Percentiles rank a stretch among this genome's conserved stretches.
Evolutionary conservation across 2,888 invertebrate species (phyloP).

Genomic region (Drosophila multiciliata): DNA sequence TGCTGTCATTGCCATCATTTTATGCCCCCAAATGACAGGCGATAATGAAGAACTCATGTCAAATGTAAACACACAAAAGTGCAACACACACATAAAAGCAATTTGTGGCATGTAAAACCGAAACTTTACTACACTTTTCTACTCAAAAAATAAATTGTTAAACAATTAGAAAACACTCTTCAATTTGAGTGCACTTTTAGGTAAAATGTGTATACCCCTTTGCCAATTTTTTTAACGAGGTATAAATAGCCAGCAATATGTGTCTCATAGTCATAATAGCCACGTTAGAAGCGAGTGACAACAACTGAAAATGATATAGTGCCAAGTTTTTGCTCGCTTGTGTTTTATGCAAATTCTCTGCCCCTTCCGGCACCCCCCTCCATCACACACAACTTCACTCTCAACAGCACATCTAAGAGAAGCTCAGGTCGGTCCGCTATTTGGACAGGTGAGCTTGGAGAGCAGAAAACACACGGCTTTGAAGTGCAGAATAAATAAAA

Average conservation of each 20-base stretch:
- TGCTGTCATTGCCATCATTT: constrained; percentile 16
- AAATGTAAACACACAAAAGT: constrained; percentile 41
- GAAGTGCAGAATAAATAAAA: constrained; percentile 76
- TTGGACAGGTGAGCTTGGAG: constrained; percentile 69
- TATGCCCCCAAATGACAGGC: constrained; percentile 39
- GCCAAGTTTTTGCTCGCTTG: constrained; percentile 66
- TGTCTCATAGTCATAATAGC: constrained; percentile 1
- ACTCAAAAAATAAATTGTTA: not conserved
- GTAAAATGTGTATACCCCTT: not conserved
- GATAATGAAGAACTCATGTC: constrained; percentile 67
- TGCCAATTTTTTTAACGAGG: not conserved
- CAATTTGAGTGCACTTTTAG: too few species aligned
- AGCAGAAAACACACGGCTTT: constrained; percentile 59
- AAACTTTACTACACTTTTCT: constrained; percentile 3
- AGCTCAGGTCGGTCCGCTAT: constrained; percentile 45
- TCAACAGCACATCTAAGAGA: constrained; percentile 19
- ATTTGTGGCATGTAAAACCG: not conserved
- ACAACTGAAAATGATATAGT: constrained; percentile 70
- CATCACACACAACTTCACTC: constrained; percentile 9
- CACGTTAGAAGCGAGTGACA: constrained; percentile 13
- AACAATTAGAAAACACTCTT: not conserved
- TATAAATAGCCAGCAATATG: not conserved
- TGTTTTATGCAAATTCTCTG: constrained; percentile 73
- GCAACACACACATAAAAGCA: constrained; percentile 10
- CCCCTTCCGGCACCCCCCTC: constrained; percentile 7